These are phyloP conservation scores for Nemotelus nigrinus DNA, from an alignment of 2,888 invertebrate species.

Conservation along the genomic window DNA sequence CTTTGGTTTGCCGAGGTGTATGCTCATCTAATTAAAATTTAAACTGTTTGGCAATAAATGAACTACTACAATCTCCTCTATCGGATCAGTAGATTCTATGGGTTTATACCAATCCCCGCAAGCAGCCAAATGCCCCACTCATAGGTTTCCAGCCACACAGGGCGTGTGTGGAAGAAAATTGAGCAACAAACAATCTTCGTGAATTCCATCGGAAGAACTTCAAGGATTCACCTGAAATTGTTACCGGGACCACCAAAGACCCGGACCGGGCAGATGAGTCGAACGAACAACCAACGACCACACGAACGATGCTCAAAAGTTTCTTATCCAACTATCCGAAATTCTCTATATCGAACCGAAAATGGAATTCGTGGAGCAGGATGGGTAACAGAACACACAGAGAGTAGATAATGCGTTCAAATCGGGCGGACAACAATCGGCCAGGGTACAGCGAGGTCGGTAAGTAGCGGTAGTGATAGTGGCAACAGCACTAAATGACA, in stretches of 20 bases:
- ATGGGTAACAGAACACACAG: background rate
- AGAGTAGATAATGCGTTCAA: slow-evolving; percentile 18
- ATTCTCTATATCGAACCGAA: slow-evolving; percentile 42
- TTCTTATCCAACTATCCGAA: slow-evolving; percentile 28
- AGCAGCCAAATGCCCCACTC: background rate
- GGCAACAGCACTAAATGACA: slow-evolving; percentile 10
- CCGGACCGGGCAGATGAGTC: no score
- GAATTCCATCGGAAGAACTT: no score
- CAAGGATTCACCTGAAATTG: slow-evolving; percentile 30
- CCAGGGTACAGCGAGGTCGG: background rate
- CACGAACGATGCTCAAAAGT: background rate
- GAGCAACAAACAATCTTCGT: no score
- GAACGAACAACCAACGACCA: no score
- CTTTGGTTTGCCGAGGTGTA: slow-evolving; percentile 20
- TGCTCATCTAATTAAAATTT: slow-evolving; percentile 50
- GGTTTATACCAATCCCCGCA: background rate
- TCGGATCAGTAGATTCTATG: slow-evolving; percentile 34
- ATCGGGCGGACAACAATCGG: slow-evolving; percentile 18
- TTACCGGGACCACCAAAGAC: background rate
- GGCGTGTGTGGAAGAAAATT: no score
- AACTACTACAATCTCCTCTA: slow-evolving; percentile 39
- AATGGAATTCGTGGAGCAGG: slow-evolving; percentile 36
- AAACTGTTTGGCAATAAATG: slow-evolving; percentile 51
- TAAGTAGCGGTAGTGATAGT: background rate
- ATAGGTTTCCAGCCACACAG: background rate